Evolutionary conservation across 2,797 vertebrate genomes (phyloP).

Genomic region (Todus mexicanus): DNA sequence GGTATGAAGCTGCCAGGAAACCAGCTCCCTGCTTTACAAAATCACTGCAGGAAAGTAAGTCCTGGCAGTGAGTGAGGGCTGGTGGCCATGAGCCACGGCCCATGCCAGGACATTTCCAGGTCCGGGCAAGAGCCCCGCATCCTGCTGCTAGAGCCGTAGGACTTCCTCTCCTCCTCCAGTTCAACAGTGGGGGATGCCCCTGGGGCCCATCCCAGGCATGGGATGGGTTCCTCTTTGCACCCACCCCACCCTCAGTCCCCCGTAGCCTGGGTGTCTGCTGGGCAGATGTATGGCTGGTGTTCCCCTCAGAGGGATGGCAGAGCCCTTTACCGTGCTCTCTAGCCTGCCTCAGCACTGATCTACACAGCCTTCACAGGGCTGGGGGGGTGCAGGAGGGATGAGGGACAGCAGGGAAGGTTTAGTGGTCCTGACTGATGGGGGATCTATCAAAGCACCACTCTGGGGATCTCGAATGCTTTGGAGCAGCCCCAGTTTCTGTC

Average conservation of each 20-base stretch:
- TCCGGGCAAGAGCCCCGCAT: neutral
- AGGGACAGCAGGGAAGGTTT: neutral
- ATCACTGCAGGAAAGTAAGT: neutral
- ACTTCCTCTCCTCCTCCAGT: rapidly evolving
- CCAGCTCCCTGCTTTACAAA: neutral
- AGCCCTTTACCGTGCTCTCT: neutral
- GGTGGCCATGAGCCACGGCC: neutral
- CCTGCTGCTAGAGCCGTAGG: neutral
- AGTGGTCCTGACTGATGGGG: neutral
- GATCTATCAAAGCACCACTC: neutral
- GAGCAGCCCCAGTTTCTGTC: neutral
- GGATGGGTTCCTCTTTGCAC: neutral
- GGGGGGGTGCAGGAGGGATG: rapidly evolving
- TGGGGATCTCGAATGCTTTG: neutral
- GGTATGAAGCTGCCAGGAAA: too few relatives aligned
- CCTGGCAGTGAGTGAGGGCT: neutral
- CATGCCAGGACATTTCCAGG: neutral
- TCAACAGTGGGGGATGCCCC: rapidly evolving
- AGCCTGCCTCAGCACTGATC: too few relatives aligned
- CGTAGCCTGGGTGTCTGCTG: neutral
- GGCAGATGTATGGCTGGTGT: neutral
- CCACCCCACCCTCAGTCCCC: too few relatives aligned
- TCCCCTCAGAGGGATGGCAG: neutral
- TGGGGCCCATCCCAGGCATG: rapidly evolving
- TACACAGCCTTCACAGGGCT: too few relatives aligned